Evolutionary conservation across 2,797 vertebrate species (phyloP).

Genomic region (Enteromius treurensis): DNA sequence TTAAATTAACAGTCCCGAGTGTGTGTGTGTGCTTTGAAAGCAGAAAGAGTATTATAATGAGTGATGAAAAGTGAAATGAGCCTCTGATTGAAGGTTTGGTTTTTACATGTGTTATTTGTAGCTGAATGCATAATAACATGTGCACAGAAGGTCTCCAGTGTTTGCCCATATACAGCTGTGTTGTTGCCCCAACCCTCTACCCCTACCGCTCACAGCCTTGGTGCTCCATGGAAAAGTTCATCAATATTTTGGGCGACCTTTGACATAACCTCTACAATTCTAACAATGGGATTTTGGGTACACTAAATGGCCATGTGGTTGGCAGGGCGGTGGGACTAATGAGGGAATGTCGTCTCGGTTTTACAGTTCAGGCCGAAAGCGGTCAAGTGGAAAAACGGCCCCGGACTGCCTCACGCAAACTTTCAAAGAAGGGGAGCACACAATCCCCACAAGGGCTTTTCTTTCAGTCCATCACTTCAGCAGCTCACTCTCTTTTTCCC

Average conservation of each 20-base stretch:
- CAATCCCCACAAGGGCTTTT: slow-evolving; percentile 55
- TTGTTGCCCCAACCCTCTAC: slow-evolving; percentile 61
- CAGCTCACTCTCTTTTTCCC: slow-evolving; percentile 37
- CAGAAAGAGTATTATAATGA: slow-evolving; percentile 22
- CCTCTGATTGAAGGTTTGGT: slow-evolving; percentile 6
- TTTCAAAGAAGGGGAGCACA: slow-evolving; percentile 78
- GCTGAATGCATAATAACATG: slow-evolving; percentile 42
- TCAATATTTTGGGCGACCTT: slow-evolving; percentile 94
- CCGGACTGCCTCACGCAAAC: slow-evolving; percentile 85
- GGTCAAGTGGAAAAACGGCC: slow-evolving; percentile 91
- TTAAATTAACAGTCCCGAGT: slow-evolving; percentile 12
- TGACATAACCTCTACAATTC: slow-evolving; percentile 90
- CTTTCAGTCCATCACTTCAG: slow-evolving; percentile 47
- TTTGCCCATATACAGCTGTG: slow-evolving; percentile 72
- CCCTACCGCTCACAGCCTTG: slow-evolving; percentile 73
- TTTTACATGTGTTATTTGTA: slow-evolving; percentile 9
- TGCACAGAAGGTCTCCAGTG: slow-evolving; percentile 59
- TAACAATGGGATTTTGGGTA: slow-evolving; percentile 94
- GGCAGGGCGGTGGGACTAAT: slow-evolving; percentile 96
- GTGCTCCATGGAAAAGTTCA: slow-evolving; percentile 81
- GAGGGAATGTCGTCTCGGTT: slow-evolving; percentile 97
- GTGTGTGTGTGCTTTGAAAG: slow-evolving; percentile 50
- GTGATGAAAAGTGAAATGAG: slow-evolving; percentile 2
- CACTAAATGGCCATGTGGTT: slow-evolving; percentile 90
- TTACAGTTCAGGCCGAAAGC: slow-evolving; percentile 90